Evolutionary conservation across 2,888 invertebrate species (phyloP).

Genomic region (Acanthacorydalis orientalis): DNA sequence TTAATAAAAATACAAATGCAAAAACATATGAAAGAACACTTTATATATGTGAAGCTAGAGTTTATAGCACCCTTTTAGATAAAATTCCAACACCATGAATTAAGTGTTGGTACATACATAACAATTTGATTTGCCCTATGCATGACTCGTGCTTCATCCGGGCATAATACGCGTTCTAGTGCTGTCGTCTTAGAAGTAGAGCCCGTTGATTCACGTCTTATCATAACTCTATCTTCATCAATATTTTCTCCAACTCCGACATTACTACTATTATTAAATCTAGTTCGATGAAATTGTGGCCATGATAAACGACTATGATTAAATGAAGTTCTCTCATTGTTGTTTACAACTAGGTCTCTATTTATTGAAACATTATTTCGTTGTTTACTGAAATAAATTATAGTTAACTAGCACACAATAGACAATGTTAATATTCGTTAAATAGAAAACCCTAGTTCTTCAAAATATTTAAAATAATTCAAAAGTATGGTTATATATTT

Average conservation of each 20-base stretch:
- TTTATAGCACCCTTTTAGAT: too few species aligned
- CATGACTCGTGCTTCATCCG: slow-evolving; percentile 65
- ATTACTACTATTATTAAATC: slow-evolving; percentile 12
- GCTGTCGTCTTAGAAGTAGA: slow-evolving; percentile 26
- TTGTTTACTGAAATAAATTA: slow-evolving; percentile 21
- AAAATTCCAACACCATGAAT: background rate
- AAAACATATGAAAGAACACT: too few species aligned
- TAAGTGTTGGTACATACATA: slow-evolving; percentile 45
- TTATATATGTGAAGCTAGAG: too few species aligned
- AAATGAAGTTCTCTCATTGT: slow-evolving; percentile 29
- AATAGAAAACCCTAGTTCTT: too few species aligned
- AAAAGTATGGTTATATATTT: too few species aligned
- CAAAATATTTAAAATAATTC: too few species aligned
- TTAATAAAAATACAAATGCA: too few species aligned
- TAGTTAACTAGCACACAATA: slow-evolving; percentile 6
- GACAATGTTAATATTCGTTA: background rate
- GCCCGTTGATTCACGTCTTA: slow-evolving; percentile 24
- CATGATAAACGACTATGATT: slow-evolving; percentile 38
- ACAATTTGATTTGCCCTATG: slow-evolving; percentile 76
- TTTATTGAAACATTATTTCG: slow-evolving; percentile 22
- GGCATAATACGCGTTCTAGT: slow-evolving; percentile 42
- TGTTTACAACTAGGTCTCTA: slow-evolving; percentile 25
- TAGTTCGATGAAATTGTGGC: slow-evolving; percentile 29
- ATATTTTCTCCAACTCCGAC: slow-evolving; percentile 18
- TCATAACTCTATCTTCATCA: slow-evolving; percentile 18